phyloP scores from a whole-genome alignment of 2,113 vertebrate species.

The Hypanus sabinus region DNA sequence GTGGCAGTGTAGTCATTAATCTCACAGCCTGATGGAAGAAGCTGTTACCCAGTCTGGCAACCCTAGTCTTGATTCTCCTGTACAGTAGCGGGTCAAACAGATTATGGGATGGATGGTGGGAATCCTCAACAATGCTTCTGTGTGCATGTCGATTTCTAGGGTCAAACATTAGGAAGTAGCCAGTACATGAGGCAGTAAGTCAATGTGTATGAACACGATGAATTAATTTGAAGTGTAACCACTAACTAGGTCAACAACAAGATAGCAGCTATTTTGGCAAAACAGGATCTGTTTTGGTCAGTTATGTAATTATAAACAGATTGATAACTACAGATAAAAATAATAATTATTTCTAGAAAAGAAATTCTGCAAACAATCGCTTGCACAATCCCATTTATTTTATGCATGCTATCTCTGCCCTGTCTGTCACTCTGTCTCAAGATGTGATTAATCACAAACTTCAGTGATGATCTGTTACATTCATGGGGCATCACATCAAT shows the following conservation, averaged over 20 bases:
- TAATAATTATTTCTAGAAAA: neutral
- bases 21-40: too few species aligned
- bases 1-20: too few species aligned
- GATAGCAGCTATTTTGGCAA: neutral
- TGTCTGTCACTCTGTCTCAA: neutral
- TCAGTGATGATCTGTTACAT: neutral
- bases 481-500: neutral
- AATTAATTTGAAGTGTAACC: neutral
- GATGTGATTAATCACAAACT: neutral
- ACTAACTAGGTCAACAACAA: neutral
- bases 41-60: too few species aligned
- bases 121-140: neutral
- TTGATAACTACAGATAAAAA: neutral
- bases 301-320: neutral
- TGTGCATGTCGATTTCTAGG: neutral
- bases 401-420: neutral
- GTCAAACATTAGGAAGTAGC: too few species aligned
- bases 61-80: too few species aligned
- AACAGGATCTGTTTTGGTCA: neutral
- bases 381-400: neutral
- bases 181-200: neutral
- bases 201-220: neutral
- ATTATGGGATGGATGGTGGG: too few species aligned
- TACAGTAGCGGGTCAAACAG: too few species aligned
- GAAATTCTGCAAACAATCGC: neutral